Percentiles rank a stretch among this genome's conserved stretches.
Conservation (phyloP, 2,888 invertebrate genomes). For the Molorchus minor region DNA sequence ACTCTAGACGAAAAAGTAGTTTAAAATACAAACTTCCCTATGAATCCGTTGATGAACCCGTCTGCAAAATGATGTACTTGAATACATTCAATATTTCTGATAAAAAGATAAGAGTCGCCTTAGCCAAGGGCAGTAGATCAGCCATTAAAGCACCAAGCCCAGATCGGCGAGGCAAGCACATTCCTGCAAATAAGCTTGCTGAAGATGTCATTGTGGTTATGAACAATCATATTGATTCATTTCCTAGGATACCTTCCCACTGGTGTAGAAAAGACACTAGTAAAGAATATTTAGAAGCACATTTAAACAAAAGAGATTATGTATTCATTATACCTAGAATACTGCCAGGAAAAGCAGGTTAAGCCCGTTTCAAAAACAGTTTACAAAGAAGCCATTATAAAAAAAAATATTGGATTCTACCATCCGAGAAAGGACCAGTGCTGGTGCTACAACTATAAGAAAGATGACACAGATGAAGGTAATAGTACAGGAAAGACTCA, state of each 20-base stretch:
- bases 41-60: background rate
- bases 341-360: slow-evolving; percentile 13
- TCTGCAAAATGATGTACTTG: slow-evolving; percentile 9
- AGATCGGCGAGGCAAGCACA: slow-evolving; percentile 22
- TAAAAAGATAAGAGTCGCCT: slow-evolving; percentile 14
- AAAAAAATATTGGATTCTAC: slow-evolving; percentile 24
- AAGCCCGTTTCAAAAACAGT: slow-evolving; percentile 11
- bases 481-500: slow-evolving; percentile 1
- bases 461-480: too few relatives aligned
- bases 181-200: slow-evolving; percentile 21
- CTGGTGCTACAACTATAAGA: slow-evolving; percentile 16
- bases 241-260: slow-evolving; percentile 13
- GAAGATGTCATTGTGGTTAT: background rate
- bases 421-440: slow-evolving; percentile 22
- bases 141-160: slow-evolving; percentile 21
- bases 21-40: background rate
- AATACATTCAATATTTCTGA: background rate
- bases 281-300: slow-evolving; percentile 20
- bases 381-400: slow-evolving; percentile 3
- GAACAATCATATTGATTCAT: slow-evolving; percentile 24
- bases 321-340: slow-evolving; percentile 20
- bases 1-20: background rate
- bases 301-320: slow-evolving; percentile 24
- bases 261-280: slow-evolving; percentile 22
- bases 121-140: slow-evolving; percentile 3